Evolutionary conservation across 2,797 vertebrate species (phyloP).

Genomic region (Notoglanidium macrostoma): DNA sequence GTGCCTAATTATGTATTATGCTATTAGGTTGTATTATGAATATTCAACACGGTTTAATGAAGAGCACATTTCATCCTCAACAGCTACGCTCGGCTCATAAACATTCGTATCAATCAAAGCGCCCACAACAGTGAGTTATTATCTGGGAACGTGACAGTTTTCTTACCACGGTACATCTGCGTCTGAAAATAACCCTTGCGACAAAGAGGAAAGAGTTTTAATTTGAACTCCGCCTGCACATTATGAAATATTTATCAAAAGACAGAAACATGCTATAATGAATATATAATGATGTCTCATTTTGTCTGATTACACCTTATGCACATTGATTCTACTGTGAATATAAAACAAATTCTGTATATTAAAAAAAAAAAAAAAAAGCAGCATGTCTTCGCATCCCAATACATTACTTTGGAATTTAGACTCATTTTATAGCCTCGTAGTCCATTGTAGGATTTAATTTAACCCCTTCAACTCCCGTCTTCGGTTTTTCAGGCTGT

Average conservation of each 20-base stretch:
- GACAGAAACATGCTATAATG: neutral
- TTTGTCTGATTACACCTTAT: neutral
- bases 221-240: neutral
- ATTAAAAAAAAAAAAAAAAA: neutral
- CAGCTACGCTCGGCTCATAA: conserved; percentile 15
- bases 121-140: neutral
- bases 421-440: no score
- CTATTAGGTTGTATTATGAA: conserved; percentile 35
- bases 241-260: conserved; percentile 7
- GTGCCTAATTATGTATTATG: conserved; percentile 32
- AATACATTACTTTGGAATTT: neutral
- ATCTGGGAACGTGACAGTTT: conserved; percentile 17
- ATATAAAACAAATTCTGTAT: neutral
- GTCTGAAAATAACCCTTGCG: conserved; percentile 2
- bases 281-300: neutral
- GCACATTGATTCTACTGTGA: no score
- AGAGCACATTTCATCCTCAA: conserved; percentile 34
- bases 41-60: conserved; percentile 30
- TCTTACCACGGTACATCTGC: neutral
- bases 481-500: conserved; percentile 3
- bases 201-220: neutral
- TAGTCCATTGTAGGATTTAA: neutral
- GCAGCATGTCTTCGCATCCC: neutral
- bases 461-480: conserved; percentile 16
- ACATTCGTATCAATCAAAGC: conserved; percentile 31